phyloP scores from a whole-genome alignment of 2,113 vertebrate species.

The Mixornis gularis region DNA sequence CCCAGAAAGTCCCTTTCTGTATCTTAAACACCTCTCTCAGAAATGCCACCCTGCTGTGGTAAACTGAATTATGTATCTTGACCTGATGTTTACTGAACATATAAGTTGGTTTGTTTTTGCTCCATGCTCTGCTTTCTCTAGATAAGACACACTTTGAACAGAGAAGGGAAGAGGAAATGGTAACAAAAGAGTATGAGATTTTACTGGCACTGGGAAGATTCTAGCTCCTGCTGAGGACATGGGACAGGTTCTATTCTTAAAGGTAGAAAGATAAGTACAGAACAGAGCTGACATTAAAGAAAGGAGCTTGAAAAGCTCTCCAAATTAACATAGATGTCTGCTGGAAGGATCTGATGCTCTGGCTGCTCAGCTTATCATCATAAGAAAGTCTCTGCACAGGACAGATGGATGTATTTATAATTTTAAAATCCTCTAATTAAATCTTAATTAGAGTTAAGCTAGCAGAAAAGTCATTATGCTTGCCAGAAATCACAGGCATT shows the following conservation, averaged over 20 bases:
- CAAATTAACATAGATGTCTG: neutral
- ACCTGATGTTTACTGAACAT: neutral
- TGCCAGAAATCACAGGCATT: neutral
- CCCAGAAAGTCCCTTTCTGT: neutral
- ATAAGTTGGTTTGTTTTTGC: neutral
- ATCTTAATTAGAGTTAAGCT: neutral
- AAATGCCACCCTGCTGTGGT: neutral
- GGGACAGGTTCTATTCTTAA: neutral
- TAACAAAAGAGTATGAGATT: neutral
- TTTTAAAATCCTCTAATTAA: constrained; percentile 22
- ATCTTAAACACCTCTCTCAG: neutral
- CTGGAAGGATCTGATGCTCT: neutral
- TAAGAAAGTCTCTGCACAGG: neutral
- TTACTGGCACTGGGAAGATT: neutral
- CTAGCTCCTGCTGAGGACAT: neutral
- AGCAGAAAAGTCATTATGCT: neutral
- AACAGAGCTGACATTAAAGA: neutral
- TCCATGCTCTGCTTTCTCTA: neutral
- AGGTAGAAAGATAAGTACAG: neutral
- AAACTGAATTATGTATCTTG: neutral
- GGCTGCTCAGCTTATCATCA: neutral
- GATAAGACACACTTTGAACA: neutral
- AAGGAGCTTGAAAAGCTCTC: neutral
- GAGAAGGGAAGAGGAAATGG: neutral
- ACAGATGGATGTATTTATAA: neutral